Conservation (phyloP, 2,113 vertebrate genomes). For the Apteryx mantelli region DNA sequence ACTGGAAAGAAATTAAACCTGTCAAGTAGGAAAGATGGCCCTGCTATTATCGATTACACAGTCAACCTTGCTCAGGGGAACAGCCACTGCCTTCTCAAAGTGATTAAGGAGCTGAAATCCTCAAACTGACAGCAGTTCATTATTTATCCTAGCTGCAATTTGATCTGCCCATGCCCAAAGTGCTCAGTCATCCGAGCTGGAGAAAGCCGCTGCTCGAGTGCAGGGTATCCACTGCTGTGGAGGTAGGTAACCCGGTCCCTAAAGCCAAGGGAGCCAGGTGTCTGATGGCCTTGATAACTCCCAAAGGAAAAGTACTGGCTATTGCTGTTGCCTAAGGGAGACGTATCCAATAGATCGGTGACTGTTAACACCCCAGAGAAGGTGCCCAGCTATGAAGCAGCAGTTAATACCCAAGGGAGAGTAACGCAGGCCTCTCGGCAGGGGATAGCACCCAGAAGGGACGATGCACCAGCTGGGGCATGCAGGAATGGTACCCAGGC, state of each 20-base stretch:
- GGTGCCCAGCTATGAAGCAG: not conserved
- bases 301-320: not conserved
- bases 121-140: not conserved
- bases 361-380: not conserved
- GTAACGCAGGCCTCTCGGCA: not conserved
- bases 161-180: not conserved
- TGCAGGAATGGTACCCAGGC: not conserved
- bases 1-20: not conserved
- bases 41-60: rapidly evolving
- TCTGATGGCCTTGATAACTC: not conserved
- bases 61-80: not conserved
- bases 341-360: not conserved
- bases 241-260: not conserved
- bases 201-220: rapidly evolving
- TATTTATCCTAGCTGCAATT: constrained; percentile 23
- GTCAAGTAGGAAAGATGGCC: not conserved
- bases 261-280: not conserved
- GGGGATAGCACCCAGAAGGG: not conserved
- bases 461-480: not conserved
- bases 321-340: too few species aligned
- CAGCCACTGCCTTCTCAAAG: not conserved
- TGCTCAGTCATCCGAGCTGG: not conserved
- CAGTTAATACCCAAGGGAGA: too few species aligned
- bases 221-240: not conserved
- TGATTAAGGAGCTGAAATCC: not conserved